A percentile compares a stretch with the other conserved stretches of the same genome.
phyloP scores from a whole-genome alignment of 2,888 invertebrate species.

The Cryptocheilus praepositus region DNA sequence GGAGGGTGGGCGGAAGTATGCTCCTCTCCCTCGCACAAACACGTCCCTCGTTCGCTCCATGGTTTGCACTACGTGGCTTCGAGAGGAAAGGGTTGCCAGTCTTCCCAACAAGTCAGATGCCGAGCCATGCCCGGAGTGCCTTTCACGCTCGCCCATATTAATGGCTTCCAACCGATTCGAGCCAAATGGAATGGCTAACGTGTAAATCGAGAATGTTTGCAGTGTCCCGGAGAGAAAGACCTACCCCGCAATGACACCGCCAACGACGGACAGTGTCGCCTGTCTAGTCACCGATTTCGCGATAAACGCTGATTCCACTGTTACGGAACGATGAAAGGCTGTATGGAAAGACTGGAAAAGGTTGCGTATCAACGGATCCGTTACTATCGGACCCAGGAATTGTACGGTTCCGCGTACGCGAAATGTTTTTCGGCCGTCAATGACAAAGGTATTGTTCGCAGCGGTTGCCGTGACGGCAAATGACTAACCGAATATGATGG shows the following conservation, averaged over 20 bases:
- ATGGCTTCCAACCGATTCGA: constrained; percentile 61
- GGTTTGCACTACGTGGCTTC: constrained; percentile 1
- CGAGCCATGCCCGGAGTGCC: constrained; percentile 47
- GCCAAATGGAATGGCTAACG: constrained; percentile 65
- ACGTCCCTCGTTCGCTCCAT: no score
- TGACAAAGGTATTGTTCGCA: no score
- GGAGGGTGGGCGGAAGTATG: constrained; percentile 11
- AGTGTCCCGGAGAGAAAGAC: constrained; percentile 46
- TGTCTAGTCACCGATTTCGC: constrained; percentile 34
- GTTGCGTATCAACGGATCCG: no score
- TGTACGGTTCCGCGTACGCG: no score
- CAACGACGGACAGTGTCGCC: constrained; percentile 32
- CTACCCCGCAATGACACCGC: constrained; percentile 30
- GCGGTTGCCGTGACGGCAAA: no score
- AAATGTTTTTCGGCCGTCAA: no score
- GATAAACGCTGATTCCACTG: constrained; percentile 36
- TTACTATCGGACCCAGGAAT: no score
- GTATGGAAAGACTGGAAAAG: no score
- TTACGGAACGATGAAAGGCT: no score
- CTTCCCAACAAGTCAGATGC: constrained; percentile 48
- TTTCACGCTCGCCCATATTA: constrained; percentile 60
- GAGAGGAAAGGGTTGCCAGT: constrained; percentile 50
- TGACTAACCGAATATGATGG: no score
- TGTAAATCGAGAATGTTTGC: constrained; percentile 66
- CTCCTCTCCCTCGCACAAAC: background rate